These are phyloP conservation scores for Notodonta dromedarius DNA, from an alignment of 2,888 invertebrate species.

Conservation along the genomic window DNA sequence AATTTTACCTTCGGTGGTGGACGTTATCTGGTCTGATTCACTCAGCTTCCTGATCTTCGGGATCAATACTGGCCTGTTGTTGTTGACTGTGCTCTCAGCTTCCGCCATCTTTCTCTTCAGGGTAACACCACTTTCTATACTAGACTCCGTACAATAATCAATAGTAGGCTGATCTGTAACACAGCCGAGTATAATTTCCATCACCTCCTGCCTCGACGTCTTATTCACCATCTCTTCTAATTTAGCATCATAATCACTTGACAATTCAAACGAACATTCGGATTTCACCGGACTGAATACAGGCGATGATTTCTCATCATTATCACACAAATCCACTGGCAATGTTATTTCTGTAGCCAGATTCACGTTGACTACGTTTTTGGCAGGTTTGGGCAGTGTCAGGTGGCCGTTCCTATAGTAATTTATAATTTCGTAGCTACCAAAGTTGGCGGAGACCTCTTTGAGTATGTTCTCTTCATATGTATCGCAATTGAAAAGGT, in stretches of 20 bases:
- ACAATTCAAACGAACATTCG: slow-evolving; percentile 74
- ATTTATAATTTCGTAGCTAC: slow-evolving; percentile 64
- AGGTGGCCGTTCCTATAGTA: slow-evolving; percentile 71
- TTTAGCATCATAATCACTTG: slow-evolving; percentile 73
- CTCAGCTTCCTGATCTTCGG: slow-evolving; percentile 72
- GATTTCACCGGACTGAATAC: slow-evolving; percentile 75
- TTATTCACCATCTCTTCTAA: slow-evolving; percentile 76
- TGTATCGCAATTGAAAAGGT: slow-evolving; percentile 69
- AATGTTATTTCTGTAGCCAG: slow-evolving; percentile 63
- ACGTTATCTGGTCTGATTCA: slow-evolving; percentile 73
- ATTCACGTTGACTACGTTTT: slow-evolving; percentile 63
- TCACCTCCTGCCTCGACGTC: slow-evolving; percentile 75
- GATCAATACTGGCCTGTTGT: slow-evolving; percentile 64
- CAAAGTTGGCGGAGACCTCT: slow-evolving; percentile 59
- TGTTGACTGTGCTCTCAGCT: slow-evolving; percentile 61
- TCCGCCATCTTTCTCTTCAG: slow-evolving; percentile 65
- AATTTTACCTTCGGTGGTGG: slow-evolving; percentile 72
- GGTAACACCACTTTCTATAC: slow-evolving; percentile 52
- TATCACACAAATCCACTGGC: slow-evolving; percentile 51
- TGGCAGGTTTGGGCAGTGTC: slow-evolving; percentile 52
- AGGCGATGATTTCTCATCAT: slow-evolving; percentile 26
- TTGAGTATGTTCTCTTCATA: slow-evolving; percentile 69
- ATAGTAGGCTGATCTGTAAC: slow-evolving; percentile 67
- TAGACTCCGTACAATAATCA: slow-evolving; percentile 66
- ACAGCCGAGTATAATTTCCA: slow-evolving; percentile 81